phyloP scores from a whole-genome alignment of 2,113 vertebrate species.

The Entomyzon cyanotis region DNA sequence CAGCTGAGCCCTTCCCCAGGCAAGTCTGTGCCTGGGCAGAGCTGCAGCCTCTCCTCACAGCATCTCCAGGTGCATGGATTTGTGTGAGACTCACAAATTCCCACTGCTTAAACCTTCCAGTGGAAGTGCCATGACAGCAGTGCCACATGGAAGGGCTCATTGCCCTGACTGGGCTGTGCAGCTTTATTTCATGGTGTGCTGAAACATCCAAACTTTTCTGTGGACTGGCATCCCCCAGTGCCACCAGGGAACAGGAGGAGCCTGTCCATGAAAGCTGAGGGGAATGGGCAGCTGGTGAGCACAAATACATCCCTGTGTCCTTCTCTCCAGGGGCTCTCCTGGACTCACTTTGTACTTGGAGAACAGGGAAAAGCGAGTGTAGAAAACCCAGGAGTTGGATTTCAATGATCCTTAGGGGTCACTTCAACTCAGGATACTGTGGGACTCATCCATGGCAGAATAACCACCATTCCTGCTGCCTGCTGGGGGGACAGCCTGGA shows the following conservation, averaged over 20 bases:
- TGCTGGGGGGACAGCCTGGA: not conserved
- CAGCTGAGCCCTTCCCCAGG: not conserved
- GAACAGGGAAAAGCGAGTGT: not conserved
- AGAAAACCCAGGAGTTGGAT: not conserved
- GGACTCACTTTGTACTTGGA: not conserved
- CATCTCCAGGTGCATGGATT: rapidly evolving
- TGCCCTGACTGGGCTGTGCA: not conserved
- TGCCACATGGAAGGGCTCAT: not conserved
- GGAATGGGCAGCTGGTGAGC: not conserved
- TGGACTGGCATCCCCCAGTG: not conserved
- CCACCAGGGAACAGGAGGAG: not conserved
- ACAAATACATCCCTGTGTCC: not conserved
- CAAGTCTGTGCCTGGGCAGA: conserved; percentile 9
- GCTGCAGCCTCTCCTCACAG: not conserved
- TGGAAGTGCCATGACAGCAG: rapidly evolving
- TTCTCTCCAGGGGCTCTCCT: not conserved
- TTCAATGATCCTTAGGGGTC: not conserved
- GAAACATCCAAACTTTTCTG: not conserved
- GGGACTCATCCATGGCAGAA: not conserved
- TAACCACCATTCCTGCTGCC: not conserved
- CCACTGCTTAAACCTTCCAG: not conserved
- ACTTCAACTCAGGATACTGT: not conserved
- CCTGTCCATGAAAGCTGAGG: not conserved
- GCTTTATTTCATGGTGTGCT: not conserved
- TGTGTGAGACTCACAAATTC: rapidly evolving